Evolutionary conservation across 2,797 vertebrate species (phyloP), one percentile per base, ranked within the genome.

Genomic region (Pseudochromis fuscus): DNA sequence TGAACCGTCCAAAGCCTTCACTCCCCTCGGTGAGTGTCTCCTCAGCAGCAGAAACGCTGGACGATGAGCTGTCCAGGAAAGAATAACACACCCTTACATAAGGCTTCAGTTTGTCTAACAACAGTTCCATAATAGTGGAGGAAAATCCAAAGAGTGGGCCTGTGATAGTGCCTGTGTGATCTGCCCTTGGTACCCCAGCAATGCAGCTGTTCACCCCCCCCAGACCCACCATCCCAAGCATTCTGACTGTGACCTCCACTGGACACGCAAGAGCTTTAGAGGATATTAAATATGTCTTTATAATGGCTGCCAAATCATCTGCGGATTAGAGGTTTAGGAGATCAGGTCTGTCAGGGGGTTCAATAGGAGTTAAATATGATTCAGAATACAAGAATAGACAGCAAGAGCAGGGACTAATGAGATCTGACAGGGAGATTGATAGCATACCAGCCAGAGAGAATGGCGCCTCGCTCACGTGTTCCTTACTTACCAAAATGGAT

Each of bases 1-100:
- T 48, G 95, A 96, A 87, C 97, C 98, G 5, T 99, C 98, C 6
- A 99, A 95, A 90, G 92, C 97, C 55, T 99, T 99, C 73, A 93
- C 96, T 75, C 98, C 98, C 35, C 89, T 99, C n/a, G 98, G 98
- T 99, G 87, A 97, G 97, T 48, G 31, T 53, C 67, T 78, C 46
- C 65, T 49, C 52, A 76, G 28, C 40, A 44, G 15, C 67, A 37
- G 57, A 57, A 77, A 71, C 25, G 45, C 40, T 61, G 11, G 35
- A 51, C 45, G 71, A 44, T 72, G 50, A 71, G 56, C 30, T 77
- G 37, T 40, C 40, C 38, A 75, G 66, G 66, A 84, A 83, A 75
- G 53, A 53, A 27, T n/a, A 64, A 74, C 73, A 63, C 28, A 70
- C 13, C 15, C n/a, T 63, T 45, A 42, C 42, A 37, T 70, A 58